These are phyloP conservation scores for Morelia viridis DNA, from an alignment of 2,797 vertebrate species.

Conservation along the genomic window DNA sequence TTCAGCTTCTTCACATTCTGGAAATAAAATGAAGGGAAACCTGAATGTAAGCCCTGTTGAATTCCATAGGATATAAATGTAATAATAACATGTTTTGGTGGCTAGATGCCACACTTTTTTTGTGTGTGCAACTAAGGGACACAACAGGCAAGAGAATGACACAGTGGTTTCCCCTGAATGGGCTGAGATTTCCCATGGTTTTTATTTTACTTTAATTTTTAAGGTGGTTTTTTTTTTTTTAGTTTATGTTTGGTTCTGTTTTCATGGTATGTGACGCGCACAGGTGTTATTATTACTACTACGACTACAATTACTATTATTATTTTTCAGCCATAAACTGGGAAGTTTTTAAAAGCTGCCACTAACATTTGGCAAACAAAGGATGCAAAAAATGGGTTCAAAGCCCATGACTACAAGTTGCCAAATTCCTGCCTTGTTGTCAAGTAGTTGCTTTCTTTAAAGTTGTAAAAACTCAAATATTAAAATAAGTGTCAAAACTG, in stretches of 20 bases:
- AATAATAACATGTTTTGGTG: not conserved
- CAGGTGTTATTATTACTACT: not conserved
- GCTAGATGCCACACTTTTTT: not conserved
- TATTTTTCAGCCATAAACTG: not conserved
- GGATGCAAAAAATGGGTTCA: not conserved
- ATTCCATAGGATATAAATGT: not conserved
- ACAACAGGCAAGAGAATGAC: not conserved
- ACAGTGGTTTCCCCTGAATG: not conserved
- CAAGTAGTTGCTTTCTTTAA: not conserved
- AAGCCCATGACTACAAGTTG: not conserved
- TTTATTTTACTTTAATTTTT: not conserved
- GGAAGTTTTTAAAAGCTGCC: not conserved
- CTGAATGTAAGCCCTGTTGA: not conserved
- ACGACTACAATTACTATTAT: not conserved
- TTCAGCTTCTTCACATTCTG: not conserved
- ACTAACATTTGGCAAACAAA: not conserved
- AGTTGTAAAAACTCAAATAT: not conserved
- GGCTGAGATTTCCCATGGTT: not conserved
- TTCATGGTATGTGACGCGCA: not conserved
- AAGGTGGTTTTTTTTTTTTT: not conserved
- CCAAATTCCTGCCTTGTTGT: not conserved
- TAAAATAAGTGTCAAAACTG: not conserved
- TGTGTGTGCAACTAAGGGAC: not conserved
- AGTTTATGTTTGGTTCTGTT: not conserved
- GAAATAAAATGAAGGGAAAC: not conserved